These are phyloP conservation scores for Cinara cedri DNA, from an alignment of 2,888 invertebrate species.

Conservation along the genomic window DNA sequence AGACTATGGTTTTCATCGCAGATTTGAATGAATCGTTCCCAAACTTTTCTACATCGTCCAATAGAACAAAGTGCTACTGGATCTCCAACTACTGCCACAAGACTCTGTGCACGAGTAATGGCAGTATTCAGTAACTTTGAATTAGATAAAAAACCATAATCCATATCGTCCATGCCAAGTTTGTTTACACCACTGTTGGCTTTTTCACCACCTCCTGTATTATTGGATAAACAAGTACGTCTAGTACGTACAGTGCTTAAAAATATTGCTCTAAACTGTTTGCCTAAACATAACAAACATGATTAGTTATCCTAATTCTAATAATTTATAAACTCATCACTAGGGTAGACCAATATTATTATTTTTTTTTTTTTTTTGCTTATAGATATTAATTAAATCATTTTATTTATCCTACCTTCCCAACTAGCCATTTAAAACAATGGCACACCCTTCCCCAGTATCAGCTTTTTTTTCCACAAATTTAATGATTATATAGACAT, in stretches of 20 bases:
- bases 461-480: too few species aligned
- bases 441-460: too few species aligned
- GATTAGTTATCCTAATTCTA: background rate
- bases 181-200: conserved; percentile 57
- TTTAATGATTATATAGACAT: too few species aligned
- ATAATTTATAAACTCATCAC: background rate
- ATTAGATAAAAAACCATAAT: conserved; percentile 83
- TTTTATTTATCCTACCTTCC: too few species aligned
- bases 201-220: conserved; percentile 48
- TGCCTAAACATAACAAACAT: conserved; percentile 65
- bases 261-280: conserved; percentile 83
- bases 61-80: conserved; percentile 81
- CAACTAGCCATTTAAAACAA: too few species aligned
- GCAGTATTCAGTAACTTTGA: conserved; percentile 83
- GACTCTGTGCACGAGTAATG: conserved; percentile 79
- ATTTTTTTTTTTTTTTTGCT: too few species aligned
- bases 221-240: conserved; percentile 69
- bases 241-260: conserved; percentile 79
- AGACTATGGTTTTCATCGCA: conserved; percentile 75
- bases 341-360: too few species aligned
- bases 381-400: too few species aligned
- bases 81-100: conserved; percentile 84
- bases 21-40: conserved; percentile 78
- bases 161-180: conserved; percentile 67
- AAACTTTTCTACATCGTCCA: conserved; percentile 75